Evolutionary conservation across 2,113 vertebrate genomes (phyloP).

Genomic region (Carettochelys insculpta): DNA sequence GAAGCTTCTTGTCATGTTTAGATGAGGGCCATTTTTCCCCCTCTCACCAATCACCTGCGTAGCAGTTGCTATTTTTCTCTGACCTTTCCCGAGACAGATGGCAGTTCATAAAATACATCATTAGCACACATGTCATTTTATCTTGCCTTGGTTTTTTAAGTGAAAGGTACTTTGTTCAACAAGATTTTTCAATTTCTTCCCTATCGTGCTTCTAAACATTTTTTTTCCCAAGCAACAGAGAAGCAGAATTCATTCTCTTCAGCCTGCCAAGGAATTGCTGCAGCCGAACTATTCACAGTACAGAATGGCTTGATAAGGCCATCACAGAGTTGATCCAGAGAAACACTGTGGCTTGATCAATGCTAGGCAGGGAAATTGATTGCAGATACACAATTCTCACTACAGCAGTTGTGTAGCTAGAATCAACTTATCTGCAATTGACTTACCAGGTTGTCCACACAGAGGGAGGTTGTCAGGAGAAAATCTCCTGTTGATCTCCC

Average conservation of each 20-base stretch:
- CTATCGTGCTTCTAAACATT: constrained; percentile 49
- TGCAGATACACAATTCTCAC: no score
- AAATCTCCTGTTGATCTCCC: no score
- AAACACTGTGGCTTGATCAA: no score
- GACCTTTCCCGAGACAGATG: constrained; percentile 89
- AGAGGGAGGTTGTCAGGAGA: no score
- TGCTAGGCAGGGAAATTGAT: no score
- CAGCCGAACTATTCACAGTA: accelerated
- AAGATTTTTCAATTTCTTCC: constrained; percentile 78
- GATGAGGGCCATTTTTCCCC: constrained; percentile 80
- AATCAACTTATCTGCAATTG: no score
- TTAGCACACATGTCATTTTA: constrained; percentile 85
- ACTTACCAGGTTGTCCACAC: no score
- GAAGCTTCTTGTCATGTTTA: constrained; percentile 84
- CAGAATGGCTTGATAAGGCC: neutral
- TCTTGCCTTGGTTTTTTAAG: constrained; percentile 75
- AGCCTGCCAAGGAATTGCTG: accelerated
- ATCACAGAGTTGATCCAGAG: neutral
- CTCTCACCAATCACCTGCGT: constrained; percentile 76
- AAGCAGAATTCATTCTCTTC: neutral
- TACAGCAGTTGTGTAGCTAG: no score
- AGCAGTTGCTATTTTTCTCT: constrained; percentile 82
- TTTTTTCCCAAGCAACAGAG: neutral
- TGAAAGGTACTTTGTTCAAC: constrained; percentile 82
- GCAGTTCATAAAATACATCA: constrained; percentile 86